Evolutionary conservation across 2,888 invertebrate species (phyloP).

Genomic region (Lasiommata megera): DNA sequence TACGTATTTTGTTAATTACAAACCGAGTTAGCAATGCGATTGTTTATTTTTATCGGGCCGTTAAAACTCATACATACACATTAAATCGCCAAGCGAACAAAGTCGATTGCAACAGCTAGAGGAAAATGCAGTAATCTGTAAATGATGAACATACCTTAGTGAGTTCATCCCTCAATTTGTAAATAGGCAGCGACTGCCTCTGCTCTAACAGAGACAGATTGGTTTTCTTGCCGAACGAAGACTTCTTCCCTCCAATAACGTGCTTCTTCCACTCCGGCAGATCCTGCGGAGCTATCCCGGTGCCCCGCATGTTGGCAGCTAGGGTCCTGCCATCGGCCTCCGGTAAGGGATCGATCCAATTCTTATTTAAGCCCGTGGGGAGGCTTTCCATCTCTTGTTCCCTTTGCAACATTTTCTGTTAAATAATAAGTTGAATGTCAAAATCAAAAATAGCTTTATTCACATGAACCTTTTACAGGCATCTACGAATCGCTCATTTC

Average conservation of each 20-base stretch:
- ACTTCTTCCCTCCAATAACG: slow-evolving; percentile 98
- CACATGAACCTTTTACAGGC: no score
- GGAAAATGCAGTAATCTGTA: no score
- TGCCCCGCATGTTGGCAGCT: slow-evolving; percentile 91
- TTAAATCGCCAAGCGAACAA: no score
- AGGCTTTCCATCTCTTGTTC: slow-evolving; percentile 94
- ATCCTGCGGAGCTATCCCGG: slow-evolving; percentile 92
- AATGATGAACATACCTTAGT: slow-evolving; percentile 83
- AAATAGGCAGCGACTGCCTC: slow-evolving; percentile 97
- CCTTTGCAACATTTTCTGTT: slow-evolving; percentile 94
- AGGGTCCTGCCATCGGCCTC: slow-evolving; percentile 87
- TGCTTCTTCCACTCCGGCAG: slow-evolving; percentile 99
- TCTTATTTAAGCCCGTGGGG: slow-evolving; percentile 91
- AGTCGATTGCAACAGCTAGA: no score
- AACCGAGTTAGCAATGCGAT: no score
- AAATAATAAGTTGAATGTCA: neutral
- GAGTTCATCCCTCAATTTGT: slow-evolving; percentile 95
- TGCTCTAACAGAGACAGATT: slow-evolving; percentile 97
- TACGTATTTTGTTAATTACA: no score
- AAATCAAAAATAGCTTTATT: no score
- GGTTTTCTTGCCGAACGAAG: slow-evolving; percentile 98
- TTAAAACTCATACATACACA: no score
- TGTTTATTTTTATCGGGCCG: no score
- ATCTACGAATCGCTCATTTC: no score
- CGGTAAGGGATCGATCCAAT: slow-evolving; percentile 98